Percentiles rank a stretch among this genome's conserved stretches.
These are phyloP conservation scores for Metacarcinus magister DNA, from an alignment of 2,888 invertebrate species.

Conservation along the genomic window DNA sequence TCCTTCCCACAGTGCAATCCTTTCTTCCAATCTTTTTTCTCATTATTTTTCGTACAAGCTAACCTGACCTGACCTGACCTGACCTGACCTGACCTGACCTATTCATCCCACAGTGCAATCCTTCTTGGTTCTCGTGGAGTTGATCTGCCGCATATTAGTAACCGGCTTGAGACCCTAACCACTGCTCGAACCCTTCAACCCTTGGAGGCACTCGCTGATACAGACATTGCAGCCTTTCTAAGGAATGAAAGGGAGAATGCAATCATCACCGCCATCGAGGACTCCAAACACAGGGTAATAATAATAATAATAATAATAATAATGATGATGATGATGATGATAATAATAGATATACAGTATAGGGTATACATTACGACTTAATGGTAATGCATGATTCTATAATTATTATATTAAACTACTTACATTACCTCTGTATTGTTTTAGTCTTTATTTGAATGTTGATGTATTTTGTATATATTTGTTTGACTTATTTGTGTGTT, in stretches of 20 bases:
- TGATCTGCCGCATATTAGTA: slow-evolving; percentile 96
- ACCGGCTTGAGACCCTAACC: slow-evolving; percentile 94
- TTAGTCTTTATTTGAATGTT: no score
- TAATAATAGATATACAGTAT: not conserved
- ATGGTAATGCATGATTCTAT: no score
- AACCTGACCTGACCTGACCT: no score
- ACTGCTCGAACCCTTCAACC: slow-evolving; percentile 91
- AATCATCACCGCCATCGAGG: slow-evolving; percentile 94
- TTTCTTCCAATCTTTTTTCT: no score
- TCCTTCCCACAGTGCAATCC: no score
- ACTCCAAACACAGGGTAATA: slow-evolving; percentile 92
- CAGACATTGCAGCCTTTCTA: slow-evolving; percentile 94
- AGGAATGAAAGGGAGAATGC: slow-evolving; percentile 98
- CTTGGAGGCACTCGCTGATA: slow-evolving; percentile 91
- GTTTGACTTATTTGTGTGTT: no score
- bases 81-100: no score
- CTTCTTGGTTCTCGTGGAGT: slow-evolving; percentile 96
- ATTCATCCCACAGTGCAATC: slow-evolving; percentile 87
- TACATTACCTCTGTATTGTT: no score
- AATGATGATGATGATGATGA: not conserved
- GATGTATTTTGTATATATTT: no score
- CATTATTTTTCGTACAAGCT: no score
- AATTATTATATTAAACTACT: no score
- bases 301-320: not conserved
- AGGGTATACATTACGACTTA: no score